These are phyloP conservation scores for Drosophila grimshawi DNA, from an alignment of 1,140 invertebrate species.

Conservation along the genomic window DNA sequence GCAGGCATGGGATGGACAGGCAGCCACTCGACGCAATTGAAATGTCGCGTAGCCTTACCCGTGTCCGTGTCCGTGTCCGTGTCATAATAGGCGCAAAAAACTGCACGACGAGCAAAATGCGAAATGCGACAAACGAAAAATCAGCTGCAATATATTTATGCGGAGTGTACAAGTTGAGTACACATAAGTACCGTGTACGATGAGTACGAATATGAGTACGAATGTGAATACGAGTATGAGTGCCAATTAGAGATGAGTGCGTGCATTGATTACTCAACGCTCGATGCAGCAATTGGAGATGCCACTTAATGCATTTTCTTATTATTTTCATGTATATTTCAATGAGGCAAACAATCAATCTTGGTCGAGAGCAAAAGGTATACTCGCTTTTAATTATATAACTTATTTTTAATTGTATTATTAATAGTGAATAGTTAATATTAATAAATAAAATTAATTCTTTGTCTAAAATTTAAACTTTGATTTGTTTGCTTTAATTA, in stretches of 20 bases:
- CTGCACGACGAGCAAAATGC: slow-evolving; percentile 57
- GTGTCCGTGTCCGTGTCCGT: slow-evolving; percentile 43
- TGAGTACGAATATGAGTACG: slow-evolving; percentile 1
- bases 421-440: too few relatives aligned
- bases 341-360: too few relatives aligned
- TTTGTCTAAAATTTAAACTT: too few relatives aligned
- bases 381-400: too few relatives aligned
- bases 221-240: slow-evolving; percentile 7
- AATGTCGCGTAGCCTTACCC: slow-evolving; percentile 48
- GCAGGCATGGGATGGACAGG: slow-evolving; percentile 27
- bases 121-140: slow-evolving; percentile 49
- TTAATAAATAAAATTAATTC: too few relatives aligned
- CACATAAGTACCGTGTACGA: not conserved
- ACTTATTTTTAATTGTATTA: too few relatives aligned
- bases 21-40: slow-evolving; percentile 69
- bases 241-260: slow-evolving; percentile 29
- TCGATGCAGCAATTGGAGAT: not conserved
- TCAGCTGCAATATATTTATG: slow-evolving; percentile 37
- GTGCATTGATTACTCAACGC: slow-evolving; percentile 5
- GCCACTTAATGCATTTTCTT: not conserved
- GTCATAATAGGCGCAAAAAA: slow-evolving; percentile 79
- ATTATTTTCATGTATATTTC: not conserved
- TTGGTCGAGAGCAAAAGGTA: too few relatives aligned
- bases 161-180: slow-evolving; percentile 22
- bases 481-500: too few relatives aligned